Conservation (phyloP, 2,113 vertebrate species). For the Gasterosteus nipponicus region DNA sequence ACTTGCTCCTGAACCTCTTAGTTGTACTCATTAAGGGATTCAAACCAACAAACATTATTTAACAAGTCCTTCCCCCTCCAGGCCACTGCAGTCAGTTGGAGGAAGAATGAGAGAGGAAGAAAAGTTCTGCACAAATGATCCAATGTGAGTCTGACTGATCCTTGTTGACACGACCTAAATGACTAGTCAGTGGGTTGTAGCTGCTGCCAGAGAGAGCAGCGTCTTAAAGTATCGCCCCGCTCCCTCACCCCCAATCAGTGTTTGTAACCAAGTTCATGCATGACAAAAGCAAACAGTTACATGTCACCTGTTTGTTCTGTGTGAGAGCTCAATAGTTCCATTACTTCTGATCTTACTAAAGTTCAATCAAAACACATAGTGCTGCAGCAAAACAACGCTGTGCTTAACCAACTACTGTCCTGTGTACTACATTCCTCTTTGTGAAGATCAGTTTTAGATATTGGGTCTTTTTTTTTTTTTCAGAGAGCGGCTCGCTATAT, state of each 20-base stretch:
- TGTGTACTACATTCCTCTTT: too few species aligned
- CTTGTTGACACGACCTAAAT: constrained; percentile 50
- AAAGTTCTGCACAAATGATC: constrained; percentile 15
- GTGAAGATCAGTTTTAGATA: too few species aligned
- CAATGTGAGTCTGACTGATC: constrained; percentile 22
- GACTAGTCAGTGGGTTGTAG: constrained; percentile 38
- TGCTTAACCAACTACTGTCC: too few species aligned
- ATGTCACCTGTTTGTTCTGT: too few species aligned
- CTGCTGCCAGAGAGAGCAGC: not conserved
- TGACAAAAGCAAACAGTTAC: too few species aligned
- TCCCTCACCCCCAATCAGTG: not conserved
- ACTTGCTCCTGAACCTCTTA: not conserved
- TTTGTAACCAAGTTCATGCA: not conserved
- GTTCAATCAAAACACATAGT: too few species aligned
- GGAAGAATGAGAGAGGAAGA: not conserved
- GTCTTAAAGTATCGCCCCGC: not conserved
- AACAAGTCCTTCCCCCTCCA: not conserved
- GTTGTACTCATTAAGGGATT: not conserved
- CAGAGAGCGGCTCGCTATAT: too few species aligned
- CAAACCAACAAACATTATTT: not conserved
- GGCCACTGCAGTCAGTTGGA: not conserved
- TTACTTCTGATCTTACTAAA: too few species aligned
- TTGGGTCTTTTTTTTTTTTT: too few species aligned
- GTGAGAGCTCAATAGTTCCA: too few species aligned
- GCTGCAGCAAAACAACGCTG: too few species aligned